Percentiles rank a stretch among this genome's conserved stretches.
These are phyloP conservation scores for Drosophila pallidifrons DNA, from an alignment of 1,140 invertebrate species.

Conservation along the genomic window DNA sequence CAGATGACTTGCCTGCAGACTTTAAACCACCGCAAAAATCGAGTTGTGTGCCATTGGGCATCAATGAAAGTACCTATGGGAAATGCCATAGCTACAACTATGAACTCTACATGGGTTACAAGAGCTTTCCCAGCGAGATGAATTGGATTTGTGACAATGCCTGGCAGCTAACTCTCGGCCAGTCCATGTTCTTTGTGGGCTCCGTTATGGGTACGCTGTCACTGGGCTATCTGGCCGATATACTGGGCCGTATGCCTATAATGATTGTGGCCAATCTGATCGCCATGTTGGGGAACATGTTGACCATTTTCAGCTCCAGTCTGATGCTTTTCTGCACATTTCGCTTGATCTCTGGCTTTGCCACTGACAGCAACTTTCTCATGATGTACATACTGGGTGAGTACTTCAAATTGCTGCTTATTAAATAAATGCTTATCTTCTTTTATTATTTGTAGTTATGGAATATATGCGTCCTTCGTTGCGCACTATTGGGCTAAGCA, in stretches of 20 bases:
- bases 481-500: slow-evolving; percentile 87
- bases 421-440: no score
- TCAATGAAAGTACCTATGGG: slow-evolving; percentile 7
- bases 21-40: slow-evolving; percentile 33
- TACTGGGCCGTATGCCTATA: slow-evolving; percentile 87
- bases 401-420: neutral
- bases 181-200: slow-evolving; percentile 88
- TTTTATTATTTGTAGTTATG: slow-evolving; percentile 84
- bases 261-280: slow-evolving; percentile 86
- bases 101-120: slow-evolving; percentile 71
- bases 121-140: slow-evolving; percentile 76
- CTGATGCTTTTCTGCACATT: slow-evolving; percentile 85
- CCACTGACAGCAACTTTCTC: slow-evolving; percentile 87
- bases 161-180: slow-evolving; percentile 86
- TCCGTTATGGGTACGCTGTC: slow-evolving; percentile 86
- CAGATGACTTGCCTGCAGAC: slow-evolving; percentile 34
- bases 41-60: slow-evolving; percentile 43
- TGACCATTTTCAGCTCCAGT: slow-evolving; percentile 86
- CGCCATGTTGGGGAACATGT: slow-evolving; percentile 86
- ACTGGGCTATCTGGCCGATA: slow-evolving; percentile 87
- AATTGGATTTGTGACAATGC: slow-evolving; percentile 87
- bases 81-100: slow-evolving; percentile 62
- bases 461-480: slow-evolving; percentile 87
- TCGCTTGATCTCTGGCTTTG: slow-evolving; percentile 86
- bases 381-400: slow-evolving; percentile 88